phyloP scores from a whole-genome alignment of 2,888 invertebrate species.

The Perizoma flavofasciatum region DNA sequence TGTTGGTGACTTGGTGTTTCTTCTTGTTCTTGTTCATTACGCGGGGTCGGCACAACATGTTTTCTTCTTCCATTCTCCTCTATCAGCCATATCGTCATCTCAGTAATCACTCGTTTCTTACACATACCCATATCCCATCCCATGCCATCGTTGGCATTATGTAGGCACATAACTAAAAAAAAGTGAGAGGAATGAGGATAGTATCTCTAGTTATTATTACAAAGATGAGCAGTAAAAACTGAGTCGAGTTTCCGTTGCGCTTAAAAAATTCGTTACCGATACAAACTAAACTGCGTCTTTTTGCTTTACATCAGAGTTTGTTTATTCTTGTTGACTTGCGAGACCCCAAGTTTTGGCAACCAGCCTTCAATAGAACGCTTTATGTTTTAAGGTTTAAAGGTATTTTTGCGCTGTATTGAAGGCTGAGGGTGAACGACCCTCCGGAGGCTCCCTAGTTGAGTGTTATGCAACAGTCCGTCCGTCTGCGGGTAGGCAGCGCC shows the following conservation, averaged over 20 bases:
- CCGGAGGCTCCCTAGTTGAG: slow-evolving; percentile 36
- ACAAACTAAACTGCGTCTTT: slow-evolving; percentile 23
- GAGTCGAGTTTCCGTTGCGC: slow-evolving; percentile 19
- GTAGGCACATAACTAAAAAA: no score
- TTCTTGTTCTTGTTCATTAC: no score
- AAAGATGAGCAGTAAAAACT: slow-evolving; percentile 18
- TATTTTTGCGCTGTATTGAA: slow-evolving; percentile 20
- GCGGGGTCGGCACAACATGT: no score
- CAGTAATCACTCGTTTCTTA: no score
- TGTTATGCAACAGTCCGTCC: slow-evolving; percentile 56
- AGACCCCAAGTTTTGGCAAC: slow-evolving; percentile 6
- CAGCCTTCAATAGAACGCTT: slow-evolving; percentile 14
- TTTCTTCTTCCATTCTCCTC: no score
- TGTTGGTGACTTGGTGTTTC: no score
- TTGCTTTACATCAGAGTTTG: slow-evolving; percentile 23
- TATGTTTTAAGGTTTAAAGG: slow-evolving; percentile 32
- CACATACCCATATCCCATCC: no score
- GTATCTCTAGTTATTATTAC: slow-evolving; percentile 14
- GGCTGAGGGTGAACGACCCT: slow-evolving; percentile 62
- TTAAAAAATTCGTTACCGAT: background rate
- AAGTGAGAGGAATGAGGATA: no score
- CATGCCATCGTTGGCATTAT: no score
- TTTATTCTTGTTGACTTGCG: slow-evolving; percentile 15
- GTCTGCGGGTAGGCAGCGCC: slow-evolving; percentile 46
- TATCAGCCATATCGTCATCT: no score